Percentiles rank a stretch among this genome's conserved stretches.
These are phyloP conservation scores for Monochamus saltuarius DNA, from an alignment of 1,140 invertebrate genomes.

Conservation along the genomic window DNA sequence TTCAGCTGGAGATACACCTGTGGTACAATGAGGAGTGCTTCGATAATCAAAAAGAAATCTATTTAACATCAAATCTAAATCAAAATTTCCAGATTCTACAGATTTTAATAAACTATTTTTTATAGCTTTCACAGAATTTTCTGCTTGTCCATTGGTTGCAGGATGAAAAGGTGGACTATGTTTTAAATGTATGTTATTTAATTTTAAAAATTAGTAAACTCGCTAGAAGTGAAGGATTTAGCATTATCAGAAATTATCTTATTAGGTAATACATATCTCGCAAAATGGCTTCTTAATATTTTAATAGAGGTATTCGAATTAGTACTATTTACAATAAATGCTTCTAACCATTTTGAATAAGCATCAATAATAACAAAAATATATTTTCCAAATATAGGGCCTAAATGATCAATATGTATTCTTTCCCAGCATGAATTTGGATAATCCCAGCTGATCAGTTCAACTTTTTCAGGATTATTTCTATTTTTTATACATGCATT, in stretches of 20 bases:
- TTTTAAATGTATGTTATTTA: too few species aligned
- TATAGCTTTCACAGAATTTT: slow-evolving; percentile 21
- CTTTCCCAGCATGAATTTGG: slow-evolving; percentile 34
- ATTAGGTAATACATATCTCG: not conserved
- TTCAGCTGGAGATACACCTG: not conserved
- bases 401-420: slow-evolving; percentile 44
- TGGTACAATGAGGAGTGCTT: not conserved
- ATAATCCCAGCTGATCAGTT: slow-evolving; percentile 37
- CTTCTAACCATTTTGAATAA: slow-evolving; percentile 40
- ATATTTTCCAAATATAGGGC: slow-evolving; percentile 38
- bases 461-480: slow-evolving; percentile 26
- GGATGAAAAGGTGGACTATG: too few species aligned
- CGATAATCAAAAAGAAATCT: slow-evolving; percentile 8
- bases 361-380: slow-evolving; percentile 43
- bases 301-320: slow-evolving; percentile 21
- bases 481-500: slow-evolving; percentile 16
- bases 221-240: too few species aligned
- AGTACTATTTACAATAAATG: slow-evolving; percentile 12
- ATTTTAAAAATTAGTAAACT: too few species aligned
- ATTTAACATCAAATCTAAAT: slow-evolving; percentile 3
- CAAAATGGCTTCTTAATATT: slow-evolving; percentile 11
- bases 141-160: too few species aligned
- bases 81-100: not conserved
- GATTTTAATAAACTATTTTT: slow-evolving; percentile 13
- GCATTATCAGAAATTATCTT: too few species aligned